A percentile compares a stretch with the other conserved stretches of the same genome.
Evolutionary conservation across 2,113 vertebrate genomes (phyloP).

Genomic region (Proterorhinus semilunaris): DNA sequence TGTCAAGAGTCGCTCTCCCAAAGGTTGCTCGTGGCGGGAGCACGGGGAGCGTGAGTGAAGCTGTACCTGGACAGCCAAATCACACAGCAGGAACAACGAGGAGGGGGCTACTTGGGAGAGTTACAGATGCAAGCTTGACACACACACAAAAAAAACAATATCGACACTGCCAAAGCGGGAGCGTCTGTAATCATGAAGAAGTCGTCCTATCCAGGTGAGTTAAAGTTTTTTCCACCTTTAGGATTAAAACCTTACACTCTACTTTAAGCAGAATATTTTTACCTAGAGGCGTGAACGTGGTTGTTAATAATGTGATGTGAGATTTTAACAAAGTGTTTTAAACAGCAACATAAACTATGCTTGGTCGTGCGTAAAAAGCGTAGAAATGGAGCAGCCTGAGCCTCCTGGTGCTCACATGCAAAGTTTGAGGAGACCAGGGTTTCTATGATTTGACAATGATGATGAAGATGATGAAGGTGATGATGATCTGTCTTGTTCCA

Average conservation of each 20-base stretch:
- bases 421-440: not conserved
- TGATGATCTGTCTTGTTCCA: not conserved
- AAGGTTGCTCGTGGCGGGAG: slow-evolving; percentile 19
- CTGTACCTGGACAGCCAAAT: slow-evolving; percentile 7
- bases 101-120: slow-evolving; percentile 14
- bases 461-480: not conserved
- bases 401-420: not conserved
- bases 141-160: slow-evolving; percentile 12
- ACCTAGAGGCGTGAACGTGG: no score
- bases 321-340: no score
- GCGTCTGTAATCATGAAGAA: slow-evolving; percentile 60
- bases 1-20: slow-evolving; percentile 30
- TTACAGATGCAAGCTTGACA: slow-evolving; percentile 32
- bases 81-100: not conserved
- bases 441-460: not conserved
- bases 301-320: no score
- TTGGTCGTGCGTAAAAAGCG: not conserved
- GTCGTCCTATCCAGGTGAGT: slow-evolving; percentile 59
- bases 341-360: no score
- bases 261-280: no score
- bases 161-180: slow-evolving; percentile 7
- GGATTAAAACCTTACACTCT: not conserved
- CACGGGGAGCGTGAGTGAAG: not conserved
- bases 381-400: no score
- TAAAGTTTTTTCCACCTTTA: not conserved